Evolutionary conservation across 2,888 invertebrate species (phyloP).

Genomic region (Sinopyrophorus schimmeli): DNA sequence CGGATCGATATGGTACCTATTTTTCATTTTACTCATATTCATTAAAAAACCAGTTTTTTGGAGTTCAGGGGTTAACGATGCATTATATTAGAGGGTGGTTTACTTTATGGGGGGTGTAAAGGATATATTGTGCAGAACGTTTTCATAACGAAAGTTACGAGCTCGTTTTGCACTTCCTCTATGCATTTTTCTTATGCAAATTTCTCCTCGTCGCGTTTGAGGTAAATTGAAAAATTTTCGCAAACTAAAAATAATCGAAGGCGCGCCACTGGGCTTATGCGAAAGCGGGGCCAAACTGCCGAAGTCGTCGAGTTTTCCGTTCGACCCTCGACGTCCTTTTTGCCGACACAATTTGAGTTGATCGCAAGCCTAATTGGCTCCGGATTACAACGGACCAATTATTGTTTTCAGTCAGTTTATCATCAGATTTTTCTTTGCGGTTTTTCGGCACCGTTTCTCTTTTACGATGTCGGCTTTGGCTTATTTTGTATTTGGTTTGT

Average conservation of each 20-base stretch:
- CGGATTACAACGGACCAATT: conserved; percentile 44
- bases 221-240: no score
- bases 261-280: no score
- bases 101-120: not conserved
- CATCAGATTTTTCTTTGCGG: conserved; percentile 45
- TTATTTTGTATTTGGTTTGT: conserved; percentile 12
- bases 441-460: conserved; percentile 43
- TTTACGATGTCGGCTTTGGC: conserved; percentile 15
- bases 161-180: no score
- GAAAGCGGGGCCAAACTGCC: no score
- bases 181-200: no score
- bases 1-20: not conserved
- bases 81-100: not conserved
- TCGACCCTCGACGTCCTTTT: conserved; percentile 10
- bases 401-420: conserved; percentile 46
- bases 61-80: conserved; percentile 5
- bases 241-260: no score
- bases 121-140: conserved; percentile 12
- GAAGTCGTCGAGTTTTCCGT: no score
- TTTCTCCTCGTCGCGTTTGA: no score
- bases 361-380: conserved; percentile 42
- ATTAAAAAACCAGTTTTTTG: not conserved
- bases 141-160: conserved; percentile 17
- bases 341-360: conserved; percentile 25
- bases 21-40: not conserved